These are phyloP conservation scores for Onthophagus taurus DNA, from an alignment of 1,140 invertebrate genomes.

Conservation along the genomic window DNA sequence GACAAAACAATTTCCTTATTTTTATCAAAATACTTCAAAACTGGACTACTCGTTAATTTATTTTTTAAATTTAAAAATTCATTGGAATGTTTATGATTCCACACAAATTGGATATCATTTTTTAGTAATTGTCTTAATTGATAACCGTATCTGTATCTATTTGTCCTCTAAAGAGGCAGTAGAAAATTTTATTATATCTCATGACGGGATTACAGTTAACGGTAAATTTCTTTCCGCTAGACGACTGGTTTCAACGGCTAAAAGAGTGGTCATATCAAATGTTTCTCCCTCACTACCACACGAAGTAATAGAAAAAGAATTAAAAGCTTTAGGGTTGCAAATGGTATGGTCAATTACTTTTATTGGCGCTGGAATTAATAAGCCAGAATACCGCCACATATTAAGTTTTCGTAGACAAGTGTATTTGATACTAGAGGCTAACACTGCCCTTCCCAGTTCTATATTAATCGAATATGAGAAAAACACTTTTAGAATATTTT, in stretches of 20 bases:
- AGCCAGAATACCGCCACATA: conserved; percentile 10
- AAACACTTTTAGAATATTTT: conserved; percentile 6
- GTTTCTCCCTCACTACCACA: conserved; percentile 11
- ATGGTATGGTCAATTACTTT: conserved; percentile 10
- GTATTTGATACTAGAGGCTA: conserved; percentile 5
- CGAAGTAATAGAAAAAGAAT: conserved; percentile 4
- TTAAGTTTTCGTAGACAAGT: conserved; percentile 10
- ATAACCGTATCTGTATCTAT: too few relatives aligned
- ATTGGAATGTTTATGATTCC: conserved; percentile 24
- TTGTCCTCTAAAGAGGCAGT: too few relatives aligned
- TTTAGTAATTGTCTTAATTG: conserved; percentile 27
- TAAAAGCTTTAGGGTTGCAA: conserved; percentile 4
- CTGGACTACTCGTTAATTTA: conserved; percentile 21
- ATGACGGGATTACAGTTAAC: background rate
- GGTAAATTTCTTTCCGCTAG: conserved; percentile 1
- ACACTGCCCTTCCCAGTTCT: background rate
- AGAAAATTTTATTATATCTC: too few relatives aligned
- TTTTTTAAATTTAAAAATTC: conserved; percentile 29
- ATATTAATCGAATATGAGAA: background rate
- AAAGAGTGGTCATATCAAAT: conserved; percentile 10
- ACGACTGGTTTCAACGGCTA: conserved; percentile 4
- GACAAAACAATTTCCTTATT: conserved; percentile 25
- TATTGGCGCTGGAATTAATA: conserved; percentile 8
- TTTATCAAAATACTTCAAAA: conserved; percentile 31
- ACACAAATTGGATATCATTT: conserved; percentile 23